Conservation (phyloP, 2,113 vertebrate species). For the Brachionichthys hirsutus region DNA sequence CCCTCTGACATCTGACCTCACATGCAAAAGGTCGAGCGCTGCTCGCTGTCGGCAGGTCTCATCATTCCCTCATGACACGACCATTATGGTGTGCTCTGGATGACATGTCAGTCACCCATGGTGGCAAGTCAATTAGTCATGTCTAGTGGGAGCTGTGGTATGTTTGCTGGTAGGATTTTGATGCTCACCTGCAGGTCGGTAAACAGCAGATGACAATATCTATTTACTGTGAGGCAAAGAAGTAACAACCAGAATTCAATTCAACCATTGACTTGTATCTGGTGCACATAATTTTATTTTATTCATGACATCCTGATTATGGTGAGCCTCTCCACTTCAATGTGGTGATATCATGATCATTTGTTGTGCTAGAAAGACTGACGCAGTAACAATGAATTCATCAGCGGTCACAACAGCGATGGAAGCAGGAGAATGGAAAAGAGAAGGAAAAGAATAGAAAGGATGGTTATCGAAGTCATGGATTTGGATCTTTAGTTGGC, state of each 20-base stretch:
- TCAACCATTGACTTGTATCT: no score
- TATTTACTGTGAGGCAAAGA: conserved; percentile 15
- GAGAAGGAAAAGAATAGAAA: conserved; percentile 13
- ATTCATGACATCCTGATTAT: no score
- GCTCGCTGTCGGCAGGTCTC: conserved; percentile 73
- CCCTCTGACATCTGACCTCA: conserved; percentile 61
- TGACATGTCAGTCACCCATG: conserved; percentile 84
- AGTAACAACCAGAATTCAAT: neutral
- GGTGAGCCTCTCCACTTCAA: neutral
- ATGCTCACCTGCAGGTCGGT: conserved; percentile 22
- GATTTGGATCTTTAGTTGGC: conserved; percentile 44
- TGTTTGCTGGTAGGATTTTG: conserved; percentile 32
- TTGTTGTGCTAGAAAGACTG: neutral
- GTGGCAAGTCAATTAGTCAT: conserved; percentile 91
- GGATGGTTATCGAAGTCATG: conserved; percentile 53
- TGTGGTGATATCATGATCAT: neutral
- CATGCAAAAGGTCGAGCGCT: conserved; percentile 74
- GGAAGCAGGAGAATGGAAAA: conserved; percentile 5
- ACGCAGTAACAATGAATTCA: conserved; percentile 14
- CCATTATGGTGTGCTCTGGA: conserved; percentile 75
- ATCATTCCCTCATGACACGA: conserved; percentile 82
- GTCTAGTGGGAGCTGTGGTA: conserved; percentile 35
- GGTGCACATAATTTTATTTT: no score
- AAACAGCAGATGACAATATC: conserved; percentile 17
- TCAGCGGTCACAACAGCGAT: conserved; percentile 4